Conservation (phyloP, 2,797 vertebrate species). For the Staurois parvus region DNA sequence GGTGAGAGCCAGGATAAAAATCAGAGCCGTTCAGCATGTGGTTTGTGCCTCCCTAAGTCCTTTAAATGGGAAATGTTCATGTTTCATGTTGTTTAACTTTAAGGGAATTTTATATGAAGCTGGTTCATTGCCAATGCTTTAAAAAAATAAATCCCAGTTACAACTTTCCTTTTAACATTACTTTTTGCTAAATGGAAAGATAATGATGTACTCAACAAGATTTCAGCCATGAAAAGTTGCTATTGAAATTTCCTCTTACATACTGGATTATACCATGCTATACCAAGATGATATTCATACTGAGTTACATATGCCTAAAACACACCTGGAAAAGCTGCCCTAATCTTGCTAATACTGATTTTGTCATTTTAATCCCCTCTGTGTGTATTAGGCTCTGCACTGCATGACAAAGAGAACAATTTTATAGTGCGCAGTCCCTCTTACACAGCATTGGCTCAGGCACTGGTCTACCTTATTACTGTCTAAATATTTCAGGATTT, state of each 20-base stretch:
- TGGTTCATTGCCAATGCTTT: background rate
- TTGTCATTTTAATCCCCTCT: constrained; percentile 37
- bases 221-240: constrained; percentile 44
- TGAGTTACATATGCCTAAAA: constrained; percentile 21
- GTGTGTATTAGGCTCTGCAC: constrained; percentile 19
- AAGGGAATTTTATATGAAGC: background rate
- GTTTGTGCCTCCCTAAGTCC: no score
- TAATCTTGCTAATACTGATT: constrained; percentile 44
- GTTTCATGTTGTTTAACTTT: background rate
- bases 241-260: constrained; percentile 6
- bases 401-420: constrained; percentile 50
- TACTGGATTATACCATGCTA: constrained; percentile 38
- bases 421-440: constrained; percentile 18
- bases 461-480: constrained; percentile 33
- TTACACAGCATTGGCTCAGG: constrained; percentile 26
- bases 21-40: no score
- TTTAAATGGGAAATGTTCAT: background rate
- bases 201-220: constrained; percentile 46
- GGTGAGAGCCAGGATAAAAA: no score
- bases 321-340: constrained; percentile 26
- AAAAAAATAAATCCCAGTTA: no score
- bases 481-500: constrained; percentile 36
- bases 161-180: background rate
- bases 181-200: constrained; percentile 36
- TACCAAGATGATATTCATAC: constrained; percentile 30